These are phyloP conservation scores for Tribolium castaneum DNA, from an alignment of 1,140 invertebrate genomes.

Conservation along the genomic window DNA sequence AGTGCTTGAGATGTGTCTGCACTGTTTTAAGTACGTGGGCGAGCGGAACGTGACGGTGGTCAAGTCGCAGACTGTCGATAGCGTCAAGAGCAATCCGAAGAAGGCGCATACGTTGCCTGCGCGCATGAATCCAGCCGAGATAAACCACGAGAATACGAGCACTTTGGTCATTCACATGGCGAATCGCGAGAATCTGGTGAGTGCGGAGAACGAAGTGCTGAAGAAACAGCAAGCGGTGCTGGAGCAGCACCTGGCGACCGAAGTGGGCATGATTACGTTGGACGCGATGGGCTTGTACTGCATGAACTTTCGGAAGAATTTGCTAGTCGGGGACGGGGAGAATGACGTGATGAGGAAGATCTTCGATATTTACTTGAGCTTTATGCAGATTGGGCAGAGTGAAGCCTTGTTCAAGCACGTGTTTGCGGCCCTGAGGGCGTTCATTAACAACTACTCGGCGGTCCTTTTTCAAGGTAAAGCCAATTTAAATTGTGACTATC, in stretches of 20 bases:
- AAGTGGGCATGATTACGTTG: constrained; percentile 87
- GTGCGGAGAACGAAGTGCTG: constrained; percentile 69
- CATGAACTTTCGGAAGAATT: constrained; percentile 77
- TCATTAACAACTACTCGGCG: constrained; percentile 90
- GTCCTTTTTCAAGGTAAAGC: constrained; percentile 81
- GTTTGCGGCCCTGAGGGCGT: constrained; percentile 89
- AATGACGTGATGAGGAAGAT: constrained; percentile 83
- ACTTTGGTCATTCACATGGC: constrained; percentile 68
- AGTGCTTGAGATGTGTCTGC: constrained; percentile 82
- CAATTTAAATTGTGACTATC: not conserved
- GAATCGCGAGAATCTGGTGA: constrained; percentile 69
- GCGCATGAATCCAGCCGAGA: constrained; percentile 78
- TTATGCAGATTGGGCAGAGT: constrained; percentile 90
- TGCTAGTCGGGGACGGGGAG: constrained; percentile 76
- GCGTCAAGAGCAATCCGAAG: constrained; percentile 67
- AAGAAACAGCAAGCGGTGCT: constrained; percentile 75
- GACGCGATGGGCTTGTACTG: constrained; percentile 89
- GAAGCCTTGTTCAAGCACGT: constrained; percentile 90
- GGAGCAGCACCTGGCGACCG: constrained; percentile 90
- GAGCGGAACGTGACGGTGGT: constrained; percentile 71
- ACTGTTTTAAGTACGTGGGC: constrained; percentile 91
- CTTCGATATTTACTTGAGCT: constrained; percentile 85
- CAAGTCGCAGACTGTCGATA: constrained; percentile 64
- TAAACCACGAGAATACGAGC: constrained; percentile 67
- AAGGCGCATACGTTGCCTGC: constrained; percentile 83